Conservation (phyloP, 2,113 vertebrate species). For the Clinocottus analis region DNA sequence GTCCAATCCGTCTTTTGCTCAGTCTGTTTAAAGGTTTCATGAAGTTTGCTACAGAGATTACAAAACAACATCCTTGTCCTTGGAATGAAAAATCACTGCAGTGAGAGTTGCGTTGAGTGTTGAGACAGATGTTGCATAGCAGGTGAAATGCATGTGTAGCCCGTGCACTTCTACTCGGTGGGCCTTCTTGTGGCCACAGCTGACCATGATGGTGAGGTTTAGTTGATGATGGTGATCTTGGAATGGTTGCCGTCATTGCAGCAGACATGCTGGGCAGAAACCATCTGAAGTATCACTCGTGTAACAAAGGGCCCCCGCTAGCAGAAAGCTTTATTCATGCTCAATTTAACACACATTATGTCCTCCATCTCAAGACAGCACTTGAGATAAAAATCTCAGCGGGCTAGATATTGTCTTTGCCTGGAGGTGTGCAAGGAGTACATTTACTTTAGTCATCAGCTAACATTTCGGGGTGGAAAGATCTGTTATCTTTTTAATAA, state of each 20-base stretch:
- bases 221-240: slow-evolving; percentile 11
- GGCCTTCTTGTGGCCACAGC: neutral
- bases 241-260: slow-evolving; percentile 24
- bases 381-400: slow-evolving; percentile 60
- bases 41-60: neutral
- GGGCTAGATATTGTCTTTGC: slow-evolving; percentile 52
- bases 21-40: neutral
- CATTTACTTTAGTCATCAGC: slow-evolving; percentile 16
- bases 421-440: slow-evolving; percentile 36
- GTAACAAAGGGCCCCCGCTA: slow-evolving; percentile 48
- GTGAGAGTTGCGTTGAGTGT: neutral
- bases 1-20: neutral
- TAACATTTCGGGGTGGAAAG: slow-evolving; percentile 15
- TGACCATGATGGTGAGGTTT: neutral
- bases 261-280: slow-evolving; percentile 19
- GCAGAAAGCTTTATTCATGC: slow-evolving; percentile 65
- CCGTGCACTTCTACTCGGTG: neutral
- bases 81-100: neutral
- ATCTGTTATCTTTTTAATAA: slow-evolving; percentile 13
- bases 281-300: slow-evolving; percentile 25
- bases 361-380: slow-evolving; percentile 55
- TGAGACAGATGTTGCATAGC: neutral
- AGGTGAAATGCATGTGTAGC: neutral
- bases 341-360: slow-evolving; percentile 74
- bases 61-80: neutral